A percentile compares a stretch with the other conserved stretches of the same genome.
These are phyloP conservation scores for Zaprionus lineosus DNA, from an alignment of 2,888 invertebrate genomes.

Conservation along the genomic window DNA sequence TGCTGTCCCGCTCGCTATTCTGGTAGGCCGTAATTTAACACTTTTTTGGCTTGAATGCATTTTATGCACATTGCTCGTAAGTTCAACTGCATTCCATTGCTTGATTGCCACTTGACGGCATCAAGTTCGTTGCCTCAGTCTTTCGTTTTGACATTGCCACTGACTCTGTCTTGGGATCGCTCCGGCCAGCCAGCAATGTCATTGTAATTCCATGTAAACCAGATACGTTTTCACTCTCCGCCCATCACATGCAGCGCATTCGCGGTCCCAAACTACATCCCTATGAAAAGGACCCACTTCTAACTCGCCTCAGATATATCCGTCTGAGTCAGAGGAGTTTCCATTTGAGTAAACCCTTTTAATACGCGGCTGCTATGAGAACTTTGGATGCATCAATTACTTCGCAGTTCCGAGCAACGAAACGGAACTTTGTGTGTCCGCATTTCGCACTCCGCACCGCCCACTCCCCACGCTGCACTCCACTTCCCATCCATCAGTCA, in stretches of 20 bases:
- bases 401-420: too few relatives aligned
- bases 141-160: constrained; percentile 54
- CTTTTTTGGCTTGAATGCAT: constrained; percentile 59
- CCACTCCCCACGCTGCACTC: too few relatives aligned
- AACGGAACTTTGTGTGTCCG: too few relatives aligned
- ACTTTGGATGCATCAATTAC: too few relatives aligned
- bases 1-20: constrained; percentile 20
- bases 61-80: constrained; percentile 57
- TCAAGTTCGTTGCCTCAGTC: constrained; percentile 66
- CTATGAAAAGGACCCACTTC: too few relatives aligned
- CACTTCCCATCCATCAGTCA: too few relatives aligned
- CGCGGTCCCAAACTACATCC: too few relatives aligned
- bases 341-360: too few relatives aligned
- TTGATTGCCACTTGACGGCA: constrained; percentile 61
- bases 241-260: neutral
- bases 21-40: constrained; percentile 65
- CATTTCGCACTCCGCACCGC: too few relatives aligned
- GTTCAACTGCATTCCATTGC: constrained; percentile 65
- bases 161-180: constrained; percentile 13
- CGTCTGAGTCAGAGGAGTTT: too few relatives aligned
- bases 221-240: neutral
- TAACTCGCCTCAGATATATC: too few relatives aligned
- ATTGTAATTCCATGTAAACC: constrained; percentile 27
- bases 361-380: too few relatives aligned
- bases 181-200: constrained; percentile 37